A percentile compares a stretch with the other conserved stretches of the same genome.
phyloP scores from a whole-genome alignment of 1,140 invertebrate genomes.

The Lysiphlebus fabarum region DNA sequence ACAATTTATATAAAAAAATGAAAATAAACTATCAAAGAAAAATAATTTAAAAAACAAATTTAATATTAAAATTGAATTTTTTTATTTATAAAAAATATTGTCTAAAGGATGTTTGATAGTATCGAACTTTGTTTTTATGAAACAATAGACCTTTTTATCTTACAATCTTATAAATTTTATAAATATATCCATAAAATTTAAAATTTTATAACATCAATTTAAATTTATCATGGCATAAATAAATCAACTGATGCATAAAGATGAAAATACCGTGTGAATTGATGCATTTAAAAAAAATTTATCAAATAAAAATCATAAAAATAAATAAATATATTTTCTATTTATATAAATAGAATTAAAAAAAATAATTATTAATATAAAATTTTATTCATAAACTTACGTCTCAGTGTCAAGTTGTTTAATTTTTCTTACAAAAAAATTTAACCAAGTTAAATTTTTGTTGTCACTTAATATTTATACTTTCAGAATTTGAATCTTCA shows the following conservation, averaged over 20 bases:
- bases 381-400: neutral
- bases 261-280: slow-evolving; percentile 20
- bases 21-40: too few species aligned
- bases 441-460: too few species aligned
- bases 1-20: too few species aligned
- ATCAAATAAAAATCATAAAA: neutral
- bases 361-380: too few species aligned
- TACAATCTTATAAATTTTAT: neutral
- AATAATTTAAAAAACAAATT: too few species aligned
- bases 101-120: too few species aligned
- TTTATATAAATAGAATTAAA: slow-evolving; percentile 19
- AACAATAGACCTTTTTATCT: slow-evolving; percentile 1
- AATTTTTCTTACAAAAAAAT: neutral
- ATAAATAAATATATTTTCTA: neutral
- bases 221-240: neutral
- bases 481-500: too few species aligned
- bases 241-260: slow-evolving; percentile 5
- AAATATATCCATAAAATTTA: neutral
- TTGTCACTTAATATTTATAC: too few species aligned
- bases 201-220: too few species aligned
- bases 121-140: too few species aligned
- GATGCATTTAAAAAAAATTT: slow-evolving; percentile 13
- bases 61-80: too few species aligned
- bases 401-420: neutral
- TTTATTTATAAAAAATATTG: too few species aligned